phyloP scores from a whole-genome alignment of 2,888 invertebrate genomes.

The Tetramorium bicarinatum region DNA sequence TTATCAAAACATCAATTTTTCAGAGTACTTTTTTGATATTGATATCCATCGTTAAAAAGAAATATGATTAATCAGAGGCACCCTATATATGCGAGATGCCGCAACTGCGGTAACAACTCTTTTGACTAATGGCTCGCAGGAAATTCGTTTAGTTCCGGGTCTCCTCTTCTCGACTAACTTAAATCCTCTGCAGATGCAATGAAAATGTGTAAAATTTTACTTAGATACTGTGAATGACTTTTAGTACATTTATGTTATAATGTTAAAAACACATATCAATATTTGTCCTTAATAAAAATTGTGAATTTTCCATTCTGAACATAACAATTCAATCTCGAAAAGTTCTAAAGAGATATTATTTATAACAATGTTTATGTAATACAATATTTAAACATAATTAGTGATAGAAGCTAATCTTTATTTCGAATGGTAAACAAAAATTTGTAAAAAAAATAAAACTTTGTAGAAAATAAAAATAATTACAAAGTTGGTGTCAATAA shows the following conservation, averaged over 20 bases:
- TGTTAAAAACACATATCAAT: neutral
- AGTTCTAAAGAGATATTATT: neutral
- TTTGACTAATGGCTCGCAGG: slow-evolving; percentile 42
- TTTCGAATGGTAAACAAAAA: neutral
- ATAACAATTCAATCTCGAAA: slow-evolving; percentile 11
- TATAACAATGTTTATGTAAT: slow-evolving; percentile 1
- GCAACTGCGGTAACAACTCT: slow-evolving; percentile 37
- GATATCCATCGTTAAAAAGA: slow-evolving; percentile 24
- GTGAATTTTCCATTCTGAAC: neutral
- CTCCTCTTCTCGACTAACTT: slow-evolving; percentile 14
- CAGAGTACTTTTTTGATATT: neutral
- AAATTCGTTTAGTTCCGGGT: slow-evolving; percentile 36
- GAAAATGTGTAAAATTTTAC: slow-evolving; percentile 30
- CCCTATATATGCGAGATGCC: slow-evolving; percentile 7
- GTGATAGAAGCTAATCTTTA: neutral
- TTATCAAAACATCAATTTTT: neutral
- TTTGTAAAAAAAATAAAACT: neutral
- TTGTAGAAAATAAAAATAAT: neutral
- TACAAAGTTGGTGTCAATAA: slow-evolving; percentile 10
- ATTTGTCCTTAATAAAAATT: neutral
- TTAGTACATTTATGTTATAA: neutral
- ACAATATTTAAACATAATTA: neutral
- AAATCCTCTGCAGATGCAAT: slow-evolving; percentile 16
- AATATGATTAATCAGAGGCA: slow-evolving; percentile 30
- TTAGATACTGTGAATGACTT: neutral